Evolutionary conservation across 1,140 invertebrate genomes (phyloP), one percentile per base, ranked within the genome.

Genomic region (Proales similis): DNA sequence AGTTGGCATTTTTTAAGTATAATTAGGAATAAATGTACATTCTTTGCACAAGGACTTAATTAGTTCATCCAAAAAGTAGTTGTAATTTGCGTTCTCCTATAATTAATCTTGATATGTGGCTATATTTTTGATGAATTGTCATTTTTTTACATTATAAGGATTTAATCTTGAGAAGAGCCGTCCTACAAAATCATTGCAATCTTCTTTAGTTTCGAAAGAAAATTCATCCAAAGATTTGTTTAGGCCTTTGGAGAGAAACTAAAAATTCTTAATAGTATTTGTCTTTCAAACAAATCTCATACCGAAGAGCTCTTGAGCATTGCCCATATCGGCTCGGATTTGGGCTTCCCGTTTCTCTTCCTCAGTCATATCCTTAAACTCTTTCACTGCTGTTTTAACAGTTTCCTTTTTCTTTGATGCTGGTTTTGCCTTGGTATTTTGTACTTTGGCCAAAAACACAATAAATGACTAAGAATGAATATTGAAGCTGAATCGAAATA

Each of bases 301-400:
- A 42, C 51, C 51, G 32, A 57, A 57, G 3, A 57, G 12, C 20
- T 57, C 51, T 20, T 57, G 33, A n/a, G 51, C 45, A 26, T 57
- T 26, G 9, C 30, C 4, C 4, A 42, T 42, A 14, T 57, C 51
- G 11, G 51, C 20, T 57, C 45, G 26, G 17, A 57, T 27, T 27
- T 57, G 51, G 12, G 51, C 51, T 57, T 57, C 51, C 45, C 45
- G 39, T 57, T 57, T 57, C 24, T 57, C 51, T 26, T 57, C 36
- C 32, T 57, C 51, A 3, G 51, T 57, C 51, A 57, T 57, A 17
- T 57, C 51, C 22, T 57, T 42, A 9, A 57, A 7, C 9, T 33
- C 30, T 9, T 51, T 36, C 26, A 27, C 30, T 36, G 14, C 33
- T 36, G 9, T 36, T 36, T 9, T 14, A 36, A 36, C 33, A 36